Evolutionary conservation across 2,888 invertebrate species (phyloP), one percentile per base, ranked within the genome.

Genomic region (Parasteatoda lunata): DNA sequence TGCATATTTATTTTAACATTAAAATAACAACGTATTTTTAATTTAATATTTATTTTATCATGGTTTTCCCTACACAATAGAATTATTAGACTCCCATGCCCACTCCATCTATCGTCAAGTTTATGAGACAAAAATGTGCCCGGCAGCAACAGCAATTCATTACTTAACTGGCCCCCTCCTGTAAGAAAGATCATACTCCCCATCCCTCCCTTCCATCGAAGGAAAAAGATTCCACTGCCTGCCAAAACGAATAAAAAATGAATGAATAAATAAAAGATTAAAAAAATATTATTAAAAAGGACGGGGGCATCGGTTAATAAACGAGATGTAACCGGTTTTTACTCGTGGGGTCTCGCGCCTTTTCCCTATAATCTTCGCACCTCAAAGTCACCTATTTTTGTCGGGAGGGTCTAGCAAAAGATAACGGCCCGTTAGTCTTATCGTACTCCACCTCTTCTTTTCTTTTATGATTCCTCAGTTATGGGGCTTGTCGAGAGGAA

Each of bases 351-450:
- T 66, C 65, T 72, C 73, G 82, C 84, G 80, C 85, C 80, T 86
- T 51, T 49, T 65, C 85, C 80, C 85, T 86, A 77, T 77, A 86
- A 86, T 86, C 80, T 75, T 86, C 80, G 15, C 85, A 86, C 85
- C 85, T 80, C 71, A 65, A 75, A 86, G 85, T 76, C 85, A 75
- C 80, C 85, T 77, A 86, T 86, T 81, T 30, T 76, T 77, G 85
- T 77, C 77, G 45, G 77, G 65, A 68, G 83, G 76, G 45, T 11
- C 59, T 8, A 8, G 48, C 52, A 15, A 30, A 45, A 5, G 71
- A 86, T 86, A 86, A 86, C 85, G 85, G 85, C 77, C 66, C 77
- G 68, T 77, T 51, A 54, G 71, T 30, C 76, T 80, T 73, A 80
- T 80, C 80, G 72, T 49, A 66, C 49, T 65, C 77, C 77, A n/a